Evolutionary conservation across 2,113 vertebrate genomes (phyloP), one percentile per base, ranked within the genome.

Genomic region (Trematocara zebra): DNA sequence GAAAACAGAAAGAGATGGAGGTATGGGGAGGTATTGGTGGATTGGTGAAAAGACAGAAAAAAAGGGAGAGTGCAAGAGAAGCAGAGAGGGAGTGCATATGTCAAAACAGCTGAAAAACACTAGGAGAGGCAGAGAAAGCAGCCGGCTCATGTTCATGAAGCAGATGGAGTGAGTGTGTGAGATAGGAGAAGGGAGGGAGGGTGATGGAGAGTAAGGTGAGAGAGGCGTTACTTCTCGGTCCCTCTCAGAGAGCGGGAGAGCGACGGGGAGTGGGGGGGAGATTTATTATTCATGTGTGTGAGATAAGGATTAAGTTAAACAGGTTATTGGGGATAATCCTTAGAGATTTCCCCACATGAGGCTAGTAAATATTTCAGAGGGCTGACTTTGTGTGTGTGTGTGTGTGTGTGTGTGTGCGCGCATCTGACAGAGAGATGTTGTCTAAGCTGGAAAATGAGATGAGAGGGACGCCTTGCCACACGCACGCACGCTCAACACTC

Each of bases 251-350:
- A 86, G 79, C 85, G 80, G 31, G 84, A 67, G 72, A 88, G 82
- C 26, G 54, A 85, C 3, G 6, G 52, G 81, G 83, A 81, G 83
- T 26, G 59, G 53, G 87, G 87, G 80, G 35, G 56, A 78, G 91
- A 93, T 94, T 95, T 91, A 96, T 96, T 96, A 96, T 95, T 95
- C 93, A 94, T 96, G 94, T 92, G 93, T 95, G 88, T 88, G 94
- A 93, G 94, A 96, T 95, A 92, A 94, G 95, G 95, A 96, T 96
- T 96, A 95, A 89, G 93, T 95, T 97, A 96, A 96, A 96, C 94
- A 97, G 94, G 95, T 96, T 96, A 96, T 93, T 93, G 93, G 89
- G 93, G 95, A 96, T 96, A 95, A 96, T 96, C 95, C 95, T 78
- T 1, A 44, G 93, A 93, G 93, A 94, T 96, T 95, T 94, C 90